phyloP scores from a whole-genome alignment of 2,113 vertebrate genomes.

The Craseonycteris thonglongyai region DNA sequence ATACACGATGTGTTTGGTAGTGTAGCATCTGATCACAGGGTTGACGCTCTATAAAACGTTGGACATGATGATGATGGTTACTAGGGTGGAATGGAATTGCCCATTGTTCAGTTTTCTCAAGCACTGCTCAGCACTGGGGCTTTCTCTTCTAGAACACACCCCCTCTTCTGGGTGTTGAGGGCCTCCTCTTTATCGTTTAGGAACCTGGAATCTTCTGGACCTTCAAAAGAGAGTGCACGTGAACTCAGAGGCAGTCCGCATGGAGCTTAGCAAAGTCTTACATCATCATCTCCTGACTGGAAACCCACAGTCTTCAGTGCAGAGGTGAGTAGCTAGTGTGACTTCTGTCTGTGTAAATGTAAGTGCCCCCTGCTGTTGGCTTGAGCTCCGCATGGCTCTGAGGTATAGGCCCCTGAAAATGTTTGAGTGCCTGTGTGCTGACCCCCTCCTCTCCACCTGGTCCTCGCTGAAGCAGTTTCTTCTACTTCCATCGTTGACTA shows the following conservation, averaged over 20 bases:
- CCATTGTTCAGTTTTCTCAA: background rate
- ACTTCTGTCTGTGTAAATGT: background rate
- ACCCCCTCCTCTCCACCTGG: background rate
- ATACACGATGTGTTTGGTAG: background rate
- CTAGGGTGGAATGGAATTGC: background rate
- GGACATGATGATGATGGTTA: background rate
- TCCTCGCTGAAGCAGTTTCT: background rate
- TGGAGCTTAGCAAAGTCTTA: background rate
- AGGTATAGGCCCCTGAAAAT: background rate
- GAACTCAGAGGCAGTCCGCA: background rate
- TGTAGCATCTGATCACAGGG: background rate
- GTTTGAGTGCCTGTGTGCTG: background rate
- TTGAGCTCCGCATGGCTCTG: background rate
- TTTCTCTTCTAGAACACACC: background rate
- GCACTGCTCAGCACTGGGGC: background rate
- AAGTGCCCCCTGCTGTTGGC: background rate
- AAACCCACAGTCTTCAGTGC: background rate
- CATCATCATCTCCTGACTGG: background rate
- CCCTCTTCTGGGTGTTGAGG: background rate
- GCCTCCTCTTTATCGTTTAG: background rate
- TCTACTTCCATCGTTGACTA: background rate
- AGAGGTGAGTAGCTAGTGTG: background rate
- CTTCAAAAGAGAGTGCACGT: background rate
- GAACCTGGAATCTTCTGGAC: background rate
- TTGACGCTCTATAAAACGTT: background rate